A percentile compares a stretch with the other conserved stretches of the same genome.
These are phyloP conservation scores for Boleophthalmus pectinirostris DNA, from an alignment of 2,113 vertebrate genomes.

Conservation along the genomic window DNA sequence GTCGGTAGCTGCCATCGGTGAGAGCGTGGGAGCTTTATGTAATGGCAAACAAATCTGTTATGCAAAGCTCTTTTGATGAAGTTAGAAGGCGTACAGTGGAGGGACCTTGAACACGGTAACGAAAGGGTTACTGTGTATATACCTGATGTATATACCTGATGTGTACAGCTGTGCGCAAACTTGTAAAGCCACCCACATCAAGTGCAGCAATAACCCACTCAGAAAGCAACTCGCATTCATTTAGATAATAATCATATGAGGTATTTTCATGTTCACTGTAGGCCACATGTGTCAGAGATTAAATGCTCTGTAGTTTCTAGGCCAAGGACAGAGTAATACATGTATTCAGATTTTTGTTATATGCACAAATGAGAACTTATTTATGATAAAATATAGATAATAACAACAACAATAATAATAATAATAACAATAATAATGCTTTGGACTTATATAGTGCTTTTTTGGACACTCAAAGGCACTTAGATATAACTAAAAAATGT, in stretches of 20 bases:
- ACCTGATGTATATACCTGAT: slow-evolving; percentile 25
- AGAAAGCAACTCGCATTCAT: slow-evolving; percentile 29
- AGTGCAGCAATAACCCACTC: slow-evolving; percentile 38
- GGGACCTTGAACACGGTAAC: slow-evolving; percentile 36
- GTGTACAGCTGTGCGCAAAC: slow-evolving; percentile 18
- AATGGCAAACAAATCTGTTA: slow-evolving; percentile 57
- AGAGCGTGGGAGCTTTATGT: slow-evolving; percentile 60
- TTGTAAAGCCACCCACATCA: slow-evolving; percentile 48
- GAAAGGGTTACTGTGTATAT: slow-evolving; percentile 30
- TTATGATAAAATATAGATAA: no score
- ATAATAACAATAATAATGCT: no score
- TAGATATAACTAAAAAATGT: no score
- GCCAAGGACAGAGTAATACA: slow-evolving; percentile 37
- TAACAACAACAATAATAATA: no score
- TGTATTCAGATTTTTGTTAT: neutral
- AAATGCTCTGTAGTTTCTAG: slow-evolving; percentile 16
- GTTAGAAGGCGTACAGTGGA: slow-evolving; percentile 38
- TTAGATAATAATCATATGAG: slow-evolving; percentile 23
- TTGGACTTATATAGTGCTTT: no score
- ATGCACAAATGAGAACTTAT: neutral
- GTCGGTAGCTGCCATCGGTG: slow-evolving; percentile 39
- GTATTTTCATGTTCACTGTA: slow-evolving; percentile 26
- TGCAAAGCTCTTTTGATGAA: slow-evolving; percentile 60
- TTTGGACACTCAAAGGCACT: no score
- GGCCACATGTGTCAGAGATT: slow-evolving; percentile 14